Evolutionary conservation across 23 tunicate species (phyloP), one percentile per base, ranked within the genome.

Genomic region (Styela plicata): DNA sequence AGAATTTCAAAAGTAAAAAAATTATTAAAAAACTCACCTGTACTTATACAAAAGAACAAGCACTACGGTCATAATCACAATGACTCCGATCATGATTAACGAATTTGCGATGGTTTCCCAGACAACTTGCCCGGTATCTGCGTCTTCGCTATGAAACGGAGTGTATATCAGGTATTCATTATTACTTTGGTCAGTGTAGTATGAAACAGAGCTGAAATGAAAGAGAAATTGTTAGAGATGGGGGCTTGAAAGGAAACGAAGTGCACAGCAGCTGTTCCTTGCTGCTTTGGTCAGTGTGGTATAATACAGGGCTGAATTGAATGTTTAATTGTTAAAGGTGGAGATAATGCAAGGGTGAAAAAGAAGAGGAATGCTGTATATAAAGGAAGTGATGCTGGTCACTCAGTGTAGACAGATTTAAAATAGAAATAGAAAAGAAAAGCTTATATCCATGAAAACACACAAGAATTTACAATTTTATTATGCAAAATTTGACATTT

Each of bases 61-160:
- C 2, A 95, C 64, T 13, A 95, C 84, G 2, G 99, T 95, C 99
- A 95, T 90, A 13, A 79, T 92, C 20, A 86, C 92, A 30, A 95
- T 95, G 3, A 95, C 99, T 34, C 91, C 88, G 80, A 95, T 87
- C 96, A 95, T 95, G 78, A 95, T 95, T 2, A 95, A 68, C 1
- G 99, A 83, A 63, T 95, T 95, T 37, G 79, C 92, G 32, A 95
- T 65, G 1, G 96, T 95, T 36, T 95, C 86, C 99, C 92, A 90
- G 2, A 81, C 89, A 20, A 95, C 91, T 33, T 84, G 86, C 1
- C 86, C 87, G 0, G 96, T 69, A 5, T 36, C 84, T 33, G 95
- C 96, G 37, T 84, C 75, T 7, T 80, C 82, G 3, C 91, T 80
- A 75, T 95, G 99, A 66, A 95, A 95, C 10, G 99, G 99, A 34